Evolutionary conservation across 2,797 vertebrate genomes (phyloP).

Genomic region (Otolemur crassicaudatus): DNA sequence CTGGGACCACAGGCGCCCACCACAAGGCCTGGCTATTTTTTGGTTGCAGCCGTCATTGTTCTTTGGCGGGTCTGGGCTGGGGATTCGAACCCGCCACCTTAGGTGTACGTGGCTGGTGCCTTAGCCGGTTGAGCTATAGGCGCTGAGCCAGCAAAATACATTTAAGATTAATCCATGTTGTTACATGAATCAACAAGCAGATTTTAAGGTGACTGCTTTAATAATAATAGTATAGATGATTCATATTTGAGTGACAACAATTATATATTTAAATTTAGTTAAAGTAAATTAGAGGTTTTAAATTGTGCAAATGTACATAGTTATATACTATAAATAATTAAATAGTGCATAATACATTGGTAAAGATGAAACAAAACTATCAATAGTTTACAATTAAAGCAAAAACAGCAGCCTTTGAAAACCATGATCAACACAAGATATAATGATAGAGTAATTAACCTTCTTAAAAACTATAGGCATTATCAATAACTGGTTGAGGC

Average conservation of each 20-base stretch:
- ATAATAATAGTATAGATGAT: neutral
- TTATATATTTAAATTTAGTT: slow-evolving; percentile 34
- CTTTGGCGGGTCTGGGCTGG: too few relatives aligned
- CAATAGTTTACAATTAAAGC: slow-evolving; percentile 27
- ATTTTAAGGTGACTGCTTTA: slow-evolving; percentile 20
- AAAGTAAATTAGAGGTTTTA: slow-evolving; percentile 30
- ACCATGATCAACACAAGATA: neutral
- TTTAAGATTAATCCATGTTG: slow-evolving; percentile 48
- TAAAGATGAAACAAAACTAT: slow-evolving; percentile 31
- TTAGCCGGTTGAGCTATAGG: too few relatives aligned
- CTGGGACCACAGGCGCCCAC: too few relatives aligned
- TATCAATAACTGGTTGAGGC: neutral
- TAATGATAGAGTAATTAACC: neutral
- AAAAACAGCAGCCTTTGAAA: neutral
- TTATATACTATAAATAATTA: slow-evolving; percentile 30
- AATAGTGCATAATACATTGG: neutral
- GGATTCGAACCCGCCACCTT: too few relatives aligned
- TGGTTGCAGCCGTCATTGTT: too few relatives aligned
- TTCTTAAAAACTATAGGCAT: neutral
- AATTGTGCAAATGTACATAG: neutral
- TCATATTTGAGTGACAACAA: slow-evolving; percentile 11
- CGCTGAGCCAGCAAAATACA: neutral
- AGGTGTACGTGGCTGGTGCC: too few relatives aligned
- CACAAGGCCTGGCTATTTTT: too few relatives aligned
- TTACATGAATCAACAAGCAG: neutral